Conservation (phyloP, 2,113 vertebrate species). For the Marmota flaviventris region DNA sequence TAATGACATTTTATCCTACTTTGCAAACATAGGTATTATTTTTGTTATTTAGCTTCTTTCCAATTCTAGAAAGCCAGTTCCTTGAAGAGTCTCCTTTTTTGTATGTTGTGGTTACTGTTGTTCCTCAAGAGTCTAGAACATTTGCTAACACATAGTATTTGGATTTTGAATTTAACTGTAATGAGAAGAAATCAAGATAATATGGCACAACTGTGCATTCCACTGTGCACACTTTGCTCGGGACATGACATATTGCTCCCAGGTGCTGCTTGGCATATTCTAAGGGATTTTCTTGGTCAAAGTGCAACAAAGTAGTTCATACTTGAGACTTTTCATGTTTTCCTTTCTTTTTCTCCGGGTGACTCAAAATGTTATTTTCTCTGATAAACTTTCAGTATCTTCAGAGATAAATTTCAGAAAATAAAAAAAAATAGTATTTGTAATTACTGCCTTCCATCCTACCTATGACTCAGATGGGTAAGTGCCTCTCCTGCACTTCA, state of each 20-base stretch:
- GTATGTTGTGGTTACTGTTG: conserved; percentile 26
- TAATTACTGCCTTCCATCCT: conserved; percentile 56
- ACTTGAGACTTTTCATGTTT: conserved; percentile 43
- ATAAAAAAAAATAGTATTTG: conserved; percentile 60
- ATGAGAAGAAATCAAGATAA: conserved; percentile 60
- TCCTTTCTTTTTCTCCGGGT: conserved; percentile 56
- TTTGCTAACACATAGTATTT: conserved; percentile 52
- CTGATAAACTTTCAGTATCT: conserved; percentile 62
- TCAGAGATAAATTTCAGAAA: conserved; percentile 60
- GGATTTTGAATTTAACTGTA: conserved; percentile 49
- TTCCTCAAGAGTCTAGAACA: background rate
- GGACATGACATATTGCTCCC: background rate
- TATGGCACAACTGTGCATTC: background rate
- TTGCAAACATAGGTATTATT: background rate
- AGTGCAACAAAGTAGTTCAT: background rate
- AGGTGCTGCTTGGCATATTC: conserved; percentile 40
- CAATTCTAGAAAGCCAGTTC: background rate
- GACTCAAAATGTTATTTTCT: conserved; percentile 59
- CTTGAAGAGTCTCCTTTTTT: background rate
- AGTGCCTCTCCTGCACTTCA: conserved; percentile 53
- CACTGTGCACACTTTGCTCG: background rate
- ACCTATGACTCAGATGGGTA: conserved; percentile 66
- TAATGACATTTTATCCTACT: background rate
- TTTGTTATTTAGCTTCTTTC: conserved; percentile 23
- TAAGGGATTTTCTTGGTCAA: conserved; percentile 55